Conservation (phyloP, 2,113 vertebrate species). For the Saguinus midas region DNA sequence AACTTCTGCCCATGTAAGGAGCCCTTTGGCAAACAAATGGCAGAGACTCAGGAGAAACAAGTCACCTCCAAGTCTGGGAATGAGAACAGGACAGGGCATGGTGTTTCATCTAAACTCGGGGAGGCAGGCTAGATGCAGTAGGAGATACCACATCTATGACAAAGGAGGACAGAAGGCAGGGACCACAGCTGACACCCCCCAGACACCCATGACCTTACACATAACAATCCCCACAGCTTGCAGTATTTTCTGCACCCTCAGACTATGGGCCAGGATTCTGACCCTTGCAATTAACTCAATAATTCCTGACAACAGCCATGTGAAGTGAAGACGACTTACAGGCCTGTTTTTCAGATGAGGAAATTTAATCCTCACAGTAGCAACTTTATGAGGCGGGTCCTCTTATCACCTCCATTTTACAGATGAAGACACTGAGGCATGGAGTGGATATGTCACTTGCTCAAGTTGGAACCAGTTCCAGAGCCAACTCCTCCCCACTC, state of each 20-base stretch:
- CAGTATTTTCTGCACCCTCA: fast-evolving
- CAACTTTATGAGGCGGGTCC: not conserved
- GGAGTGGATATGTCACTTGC: not conserved
- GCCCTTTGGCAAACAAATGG: too few relatives aligned
- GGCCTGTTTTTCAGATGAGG: not conserved
- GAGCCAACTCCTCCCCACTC: not conserved
- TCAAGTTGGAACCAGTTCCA: not conserved
- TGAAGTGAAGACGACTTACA: not conserved
- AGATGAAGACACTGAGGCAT: not conserved
- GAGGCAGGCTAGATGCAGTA: too few relatives aligned
- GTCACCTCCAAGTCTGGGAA: not conserved
- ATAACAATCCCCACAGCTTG: fast-evolving
- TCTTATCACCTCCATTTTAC: not conserved
- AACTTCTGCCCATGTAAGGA: not conserved
- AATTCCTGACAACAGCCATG: not conserved
- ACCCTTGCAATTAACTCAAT: not conserved
- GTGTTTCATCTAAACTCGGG: not conserved
- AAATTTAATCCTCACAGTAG: not conserved
- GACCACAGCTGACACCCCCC: not conserved
- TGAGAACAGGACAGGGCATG: fast-evolving
- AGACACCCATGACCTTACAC: not conserved
- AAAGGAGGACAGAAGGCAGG: not conserved
- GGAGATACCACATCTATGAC: too few relatives aligned
- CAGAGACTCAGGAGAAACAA: fast-evolving
- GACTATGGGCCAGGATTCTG: not conserved